Evolutionary conservation across 2,113 vertebrate genomes (phyloP), one percentile per base, ranked within the genome.

Genomic region (human (Homo sapiens)): DNA sequence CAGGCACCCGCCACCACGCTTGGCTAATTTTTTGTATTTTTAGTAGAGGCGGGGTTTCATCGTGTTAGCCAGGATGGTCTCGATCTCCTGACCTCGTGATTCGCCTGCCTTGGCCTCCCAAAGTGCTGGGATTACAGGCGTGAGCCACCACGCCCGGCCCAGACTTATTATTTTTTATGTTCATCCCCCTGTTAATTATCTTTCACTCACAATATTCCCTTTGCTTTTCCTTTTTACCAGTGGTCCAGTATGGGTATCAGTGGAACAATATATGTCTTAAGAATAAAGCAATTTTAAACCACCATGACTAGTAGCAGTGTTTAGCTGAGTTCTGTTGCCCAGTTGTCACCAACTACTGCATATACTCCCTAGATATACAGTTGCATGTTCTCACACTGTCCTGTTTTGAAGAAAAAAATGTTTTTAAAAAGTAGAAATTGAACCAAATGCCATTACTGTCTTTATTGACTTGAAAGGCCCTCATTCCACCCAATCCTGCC

Each of bases 371-470:
- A 79, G 59, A 66, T 83, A 72, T 3, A 8, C 45, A 75, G 25
- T 89, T 66, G 52, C 18, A 38, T 57, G 10, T 50, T 86, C 68
- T 93, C 76, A 92, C 61, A 91, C 16, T 18, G 3, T 95, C 79
- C 75, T 64, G 40, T 66, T 80, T 83, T 89, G 70, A 95, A 97
- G 90, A 64, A 79, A 20, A 80, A 78, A 57, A 43, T 18, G 75
- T 11, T 88, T 5, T 64, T 6, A 80, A 68, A 79, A 78, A 61
- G 27, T 43, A 38, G 66, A 76, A 81, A 55, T 93, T 4, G 52
- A 87, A 76, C n/a, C n/a, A 79, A 11, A 55, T 92, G 50, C 61
- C 13, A 80, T 38, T 32, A 75, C 48, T 57, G 5, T 40, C 40
- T 84, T 82, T 90, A 76, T 72, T 88, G n/a, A 61, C 57, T 90